Evolutionary conservation across 2,888 invertebrate genomes (phyloP).

Genomic region (Dryococelus australis): DNA sequence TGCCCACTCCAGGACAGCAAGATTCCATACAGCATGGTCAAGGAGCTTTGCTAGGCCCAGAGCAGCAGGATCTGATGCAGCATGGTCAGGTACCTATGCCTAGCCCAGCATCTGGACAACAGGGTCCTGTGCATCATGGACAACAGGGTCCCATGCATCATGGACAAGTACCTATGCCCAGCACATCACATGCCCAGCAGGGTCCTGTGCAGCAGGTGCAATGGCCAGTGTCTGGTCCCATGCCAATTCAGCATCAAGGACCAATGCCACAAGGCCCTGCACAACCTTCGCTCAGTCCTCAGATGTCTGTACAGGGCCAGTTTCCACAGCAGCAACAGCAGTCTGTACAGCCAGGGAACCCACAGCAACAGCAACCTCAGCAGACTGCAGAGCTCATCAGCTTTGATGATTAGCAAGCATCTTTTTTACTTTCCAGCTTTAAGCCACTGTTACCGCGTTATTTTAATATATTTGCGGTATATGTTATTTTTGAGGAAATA

Average conservation of each 20-base stretch:
- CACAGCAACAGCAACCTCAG: conserved; percentile 41
- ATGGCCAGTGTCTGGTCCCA: conserved; percentile 43
- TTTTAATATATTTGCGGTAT: too few species aligned
- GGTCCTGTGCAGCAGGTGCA: conserved; percentile 30
- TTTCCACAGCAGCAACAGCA: neutral
- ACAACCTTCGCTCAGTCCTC: neutral
- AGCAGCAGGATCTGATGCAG: neutral
- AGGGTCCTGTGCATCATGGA: conserved; percentile 33
- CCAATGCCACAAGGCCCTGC: conserved; percentile 34
- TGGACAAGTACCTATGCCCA: conserved; percentile 28
- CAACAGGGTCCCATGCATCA: conserved; percentile 48
- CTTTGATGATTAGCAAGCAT: conserved; percentile 66
- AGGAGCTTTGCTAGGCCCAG: conserved; percentile 31
- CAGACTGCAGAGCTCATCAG: conserved; percentile 80
- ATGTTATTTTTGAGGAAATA: neutral
- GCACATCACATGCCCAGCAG: conserved; percentile 33
- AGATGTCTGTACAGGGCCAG: neutral
- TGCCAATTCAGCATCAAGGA: conserved; percentile 46
- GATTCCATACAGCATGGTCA: neutral
- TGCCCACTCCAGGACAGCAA: conserved; percentile 12
- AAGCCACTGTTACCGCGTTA: neutral
- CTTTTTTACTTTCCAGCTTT: neutral
- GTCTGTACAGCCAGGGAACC: conserved; percentile 31
- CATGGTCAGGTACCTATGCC: conserved; percentile 31
- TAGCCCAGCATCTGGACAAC: conserved; percentile 27